These are phyloP conservation scores for Dryobotodes eremita DNA, from an alignment of 2,888 invertebrate species.

Conservation along the genomic window DNA sequence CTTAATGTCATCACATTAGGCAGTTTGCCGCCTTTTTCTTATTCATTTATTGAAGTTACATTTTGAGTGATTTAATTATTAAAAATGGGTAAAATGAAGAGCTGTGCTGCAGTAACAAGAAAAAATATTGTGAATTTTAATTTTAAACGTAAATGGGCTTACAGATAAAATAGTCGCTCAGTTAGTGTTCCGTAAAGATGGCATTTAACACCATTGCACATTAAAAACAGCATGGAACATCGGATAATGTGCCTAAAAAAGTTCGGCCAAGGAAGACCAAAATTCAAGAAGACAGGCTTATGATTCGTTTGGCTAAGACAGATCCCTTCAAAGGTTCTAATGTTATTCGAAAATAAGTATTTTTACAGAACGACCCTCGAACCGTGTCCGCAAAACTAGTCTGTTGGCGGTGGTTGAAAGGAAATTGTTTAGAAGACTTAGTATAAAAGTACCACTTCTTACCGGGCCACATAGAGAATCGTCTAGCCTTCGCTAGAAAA, in stretches of 20 bases:
- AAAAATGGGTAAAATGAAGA: not conserved
- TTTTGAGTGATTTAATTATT: no score
- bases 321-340: no score
- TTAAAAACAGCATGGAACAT: not conserved
- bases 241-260: not conserved
- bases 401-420: not conserved
- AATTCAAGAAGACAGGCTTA: not conserved
- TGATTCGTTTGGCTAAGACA: no score
- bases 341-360: not conserved
- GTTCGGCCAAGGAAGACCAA: not conserved
- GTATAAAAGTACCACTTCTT: no score
- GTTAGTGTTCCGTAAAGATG: not conserved
- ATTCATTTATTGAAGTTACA: no score
- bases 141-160: not conserved
- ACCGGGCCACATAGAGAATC: no score
- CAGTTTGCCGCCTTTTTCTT: no score
- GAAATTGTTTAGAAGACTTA: no score
- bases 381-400: not conserved
- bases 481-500: no score
- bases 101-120: not conserved
- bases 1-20: no score
- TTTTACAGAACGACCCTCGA: not conserved
- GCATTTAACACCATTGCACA: not conserved
- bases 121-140: not conserved
- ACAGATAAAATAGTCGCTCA: not conserved